phyloP scores from a whole-genome alignment of 2,797 vertebrate genomes.

The Garrulus glandarius region DNA sequence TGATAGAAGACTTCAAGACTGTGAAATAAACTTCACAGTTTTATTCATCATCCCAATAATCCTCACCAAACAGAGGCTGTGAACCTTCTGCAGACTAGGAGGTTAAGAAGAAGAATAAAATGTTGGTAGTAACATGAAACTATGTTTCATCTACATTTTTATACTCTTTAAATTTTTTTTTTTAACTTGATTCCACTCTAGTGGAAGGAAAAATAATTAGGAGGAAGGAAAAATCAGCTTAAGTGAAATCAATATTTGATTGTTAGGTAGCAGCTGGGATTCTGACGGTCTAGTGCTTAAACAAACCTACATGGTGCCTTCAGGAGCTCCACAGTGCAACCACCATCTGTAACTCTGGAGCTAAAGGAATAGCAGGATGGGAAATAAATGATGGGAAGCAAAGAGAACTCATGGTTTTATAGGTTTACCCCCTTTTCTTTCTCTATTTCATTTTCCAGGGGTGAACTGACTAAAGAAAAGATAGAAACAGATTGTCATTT shows the following conservation, averaged over 20 bases:
- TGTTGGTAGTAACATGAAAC: neutral
- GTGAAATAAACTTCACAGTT: neutral
- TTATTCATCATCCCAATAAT: neutral
- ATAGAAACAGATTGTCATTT: neutral
- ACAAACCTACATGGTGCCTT: neutral
- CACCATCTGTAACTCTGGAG: neutral
- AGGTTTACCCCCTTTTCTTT: neutral
- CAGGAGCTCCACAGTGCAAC: neutral
- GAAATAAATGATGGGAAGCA: neutral
- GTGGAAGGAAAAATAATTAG: neutral
- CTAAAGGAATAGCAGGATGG: neutral
- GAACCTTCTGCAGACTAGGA: neutral
- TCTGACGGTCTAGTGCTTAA: neutral
- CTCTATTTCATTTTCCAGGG: neutral
- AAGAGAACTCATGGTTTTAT: neutral
- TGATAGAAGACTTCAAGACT: neutral
- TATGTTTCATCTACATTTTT: neutral
- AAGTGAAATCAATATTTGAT: neutral
- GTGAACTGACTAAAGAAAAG: neutral
- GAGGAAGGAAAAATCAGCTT: neutral
- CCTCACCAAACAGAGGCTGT: neutral
- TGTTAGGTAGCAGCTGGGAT: conserved; percentile 3
- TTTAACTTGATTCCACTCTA: neutral
- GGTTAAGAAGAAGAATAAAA: neutral
- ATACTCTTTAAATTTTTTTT: neutral